Evolutionary conservation across 2,113 vertebrate genomes (phyloP).

Genomic region (Craseonycteris thonglongyai): DNA sequence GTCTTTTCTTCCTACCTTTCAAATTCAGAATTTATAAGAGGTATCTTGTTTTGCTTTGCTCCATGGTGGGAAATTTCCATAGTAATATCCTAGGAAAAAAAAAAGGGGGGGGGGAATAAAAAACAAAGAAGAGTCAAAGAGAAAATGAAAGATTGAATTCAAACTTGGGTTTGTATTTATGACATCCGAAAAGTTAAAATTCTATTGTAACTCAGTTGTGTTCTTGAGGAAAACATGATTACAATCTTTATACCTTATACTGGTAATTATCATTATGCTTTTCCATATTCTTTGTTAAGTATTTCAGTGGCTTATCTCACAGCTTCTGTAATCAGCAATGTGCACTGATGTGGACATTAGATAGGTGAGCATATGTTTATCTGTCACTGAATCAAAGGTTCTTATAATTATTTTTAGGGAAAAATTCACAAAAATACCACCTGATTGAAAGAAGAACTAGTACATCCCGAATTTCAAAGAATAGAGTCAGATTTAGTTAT

Average conservation of each 20-base stretch:
- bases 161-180: not conserved
- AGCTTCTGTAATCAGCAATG: not conserved
- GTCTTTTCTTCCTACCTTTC: not conserved
- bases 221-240: slow-evolving; percentile 1
- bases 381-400: not conserved
- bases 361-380: not conserved
- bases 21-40: not conserved
- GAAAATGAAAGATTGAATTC: not conserved
- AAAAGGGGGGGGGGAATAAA: not conserved
- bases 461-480: not conserved
- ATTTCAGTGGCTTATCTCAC: slow-evolving; percentile 1
- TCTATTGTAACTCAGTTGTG: not conserved
- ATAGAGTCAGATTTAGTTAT: not conserved
- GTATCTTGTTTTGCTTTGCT: not conserved
- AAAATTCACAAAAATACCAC: slow-evolving; percentile 30
- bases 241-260: not conserved
- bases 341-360: not conserved
- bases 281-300: slow-evolving; percentile 11
- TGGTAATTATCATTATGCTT: slow-evolving; percentile 4
- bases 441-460: not conserved
- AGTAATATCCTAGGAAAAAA: not conserved
- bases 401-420: slow-evolving; percentile 4
- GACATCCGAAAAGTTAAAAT: not conserved
- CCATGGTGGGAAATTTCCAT: not conserved
- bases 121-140: not conserved